Evolutionary conservation across 2,888 invertebrate species (phyloP), one percentile per base, ranked within the genome.

Genomic region (Noctua comes): DNA sequence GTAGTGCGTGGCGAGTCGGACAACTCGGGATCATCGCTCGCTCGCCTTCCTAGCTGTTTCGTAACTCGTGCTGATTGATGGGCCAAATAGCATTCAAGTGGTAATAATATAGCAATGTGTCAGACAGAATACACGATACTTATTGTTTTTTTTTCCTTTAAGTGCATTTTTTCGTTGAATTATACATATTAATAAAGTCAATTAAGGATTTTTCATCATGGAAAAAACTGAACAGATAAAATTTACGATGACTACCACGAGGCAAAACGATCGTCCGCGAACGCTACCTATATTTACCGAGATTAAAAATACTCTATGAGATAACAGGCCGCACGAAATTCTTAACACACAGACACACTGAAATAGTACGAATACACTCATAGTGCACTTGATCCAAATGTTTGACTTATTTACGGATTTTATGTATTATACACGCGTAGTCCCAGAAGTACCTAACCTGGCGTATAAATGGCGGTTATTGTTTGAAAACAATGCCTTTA

Each of bases 1-100:
- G 88, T 80, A 87, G 88, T 85, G 84, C 76, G 66, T 78, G 62
- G 77, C 77, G 87, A 92, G 88, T 92, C 90, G 90, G 90, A 91
- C 91, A 90, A 89, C 86, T 86, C 85, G 92, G 90, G 94, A 93
- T 92, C 95, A 94, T 93, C 91, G 93, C 87, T 90, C 92, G 88
- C 84, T 82, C 77, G 79, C 78, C 80, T 87, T 85, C 77, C 84
- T 84, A 85, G 77, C 88, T 86, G 85, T 92, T 91, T 93, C 89
- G 91, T 90, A 92, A 91, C 88, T 79, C 85, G 71, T 83, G 85
- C 87, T 91, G 92, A 93, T 91, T 88, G 91, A 90, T 90, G 88
- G 82, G 89, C 90, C 86, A 90, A 93, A 93, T 92, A 88, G 82
- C 84, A 80, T 89, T 83, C 83, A 90, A 89, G 85, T 87, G 86